A percentile compares a stretch with the other conserved stretches of the same genome.
These are phyloP conservation scores for Bombus consobrinus DNA, from an alignment of 1,140 invertebrate genomes.

Conservation along the genomic window DNA sequence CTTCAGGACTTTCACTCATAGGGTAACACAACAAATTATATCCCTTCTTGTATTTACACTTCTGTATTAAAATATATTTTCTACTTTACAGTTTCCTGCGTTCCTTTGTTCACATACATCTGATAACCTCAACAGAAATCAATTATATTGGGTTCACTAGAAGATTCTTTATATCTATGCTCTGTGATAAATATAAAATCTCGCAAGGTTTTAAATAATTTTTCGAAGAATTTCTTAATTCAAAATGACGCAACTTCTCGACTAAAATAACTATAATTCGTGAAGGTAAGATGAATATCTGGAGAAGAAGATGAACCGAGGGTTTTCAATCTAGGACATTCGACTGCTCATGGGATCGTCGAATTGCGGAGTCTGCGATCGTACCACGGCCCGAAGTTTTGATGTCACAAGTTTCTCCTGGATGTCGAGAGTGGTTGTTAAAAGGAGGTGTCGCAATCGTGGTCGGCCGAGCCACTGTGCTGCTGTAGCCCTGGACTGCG, in stretches of 20 bases:
- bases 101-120: too few relatives aligned
- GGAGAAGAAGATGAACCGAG: not conserved
- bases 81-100: too few relatives aligned
- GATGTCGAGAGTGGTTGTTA: constrained; percentile 67
- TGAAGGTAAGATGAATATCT: not conserved
- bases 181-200: too few relatives aligned
- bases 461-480: constrained; percentile 44
- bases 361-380: constrained; percentile 61
- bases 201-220: too few relatives aligned
- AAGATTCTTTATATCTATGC: too few relatives aligned
- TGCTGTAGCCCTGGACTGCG: constrained; percentile 54
- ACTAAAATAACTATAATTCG: not conserved
- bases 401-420: constrained; percentile 66
- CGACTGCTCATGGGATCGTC: constrained; percentile 19
- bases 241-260: not conserved
- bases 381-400: constrained; percentile 56
- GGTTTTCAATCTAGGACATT: constrained; percentile 28
- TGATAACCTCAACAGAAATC: too few relatives aligned
- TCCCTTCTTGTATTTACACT: too few relatives aligned
- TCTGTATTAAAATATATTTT: too few relatives aligned
- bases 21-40: too few relatives aligned
- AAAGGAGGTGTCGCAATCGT: constrained; percentile 68
- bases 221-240: not conserved
- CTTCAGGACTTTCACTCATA: too few relatives aligned
- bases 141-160: too few relatives aligned